A percentile compares a stretch with the other conserved stretches of the same genome.
Evolutionary conservation across 2,888 invertebrate genomes (phyloP).

Genomic region (Tanytarsus gracilentus): DNA sequence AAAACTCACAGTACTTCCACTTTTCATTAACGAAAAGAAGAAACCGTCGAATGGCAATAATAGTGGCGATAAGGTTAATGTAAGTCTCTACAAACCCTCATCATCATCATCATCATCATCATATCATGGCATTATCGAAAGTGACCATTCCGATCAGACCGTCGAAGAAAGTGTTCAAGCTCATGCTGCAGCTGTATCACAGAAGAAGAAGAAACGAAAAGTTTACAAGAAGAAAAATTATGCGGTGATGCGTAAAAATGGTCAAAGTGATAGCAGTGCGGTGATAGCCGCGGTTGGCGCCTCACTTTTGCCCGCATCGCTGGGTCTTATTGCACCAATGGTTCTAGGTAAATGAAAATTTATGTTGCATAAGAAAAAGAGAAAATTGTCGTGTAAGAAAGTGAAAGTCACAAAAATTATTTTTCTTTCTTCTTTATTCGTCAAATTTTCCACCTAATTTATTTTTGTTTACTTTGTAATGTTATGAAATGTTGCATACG

Average conservation of each 20-base stretch:
- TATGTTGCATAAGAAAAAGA: background rate
- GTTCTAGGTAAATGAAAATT: conserved; percentile 51
- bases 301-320: conserved; percentile 70
- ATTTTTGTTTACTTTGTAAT: background rate
- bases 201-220: conserved; percentile 25
- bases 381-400: background rate
- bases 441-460: conserved; percentile 6
- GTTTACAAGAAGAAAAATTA: conserved; percentile 33
- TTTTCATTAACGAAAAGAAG: conserved; percentile 36
- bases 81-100: conserved; percentile 35
- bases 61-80: background rate
- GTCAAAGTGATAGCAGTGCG: conserved; percentile 30
- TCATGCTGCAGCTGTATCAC: conserved; percentile 30
- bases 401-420: conserved; percentile 8
- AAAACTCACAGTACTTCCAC: conserved; percentile 63
- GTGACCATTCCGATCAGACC: conserved; percentile 60
- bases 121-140: conserved; percentile 65
- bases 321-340: conserved; percentile 73
- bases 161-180: conserved; percentile 49
- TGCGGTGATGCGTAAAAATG: conserved; percentile 27
- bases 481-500: background rate
- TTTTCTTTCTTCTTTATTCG: background rate
- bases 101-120: conserved; percentile 38
- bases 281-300: conserved; percentile 48
- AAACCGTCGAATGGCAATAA: background rate